Evolutionary conservation across 1,140 invertebrate species (phyloP).

Genomic region (Drosophila sucinea): DNA sequence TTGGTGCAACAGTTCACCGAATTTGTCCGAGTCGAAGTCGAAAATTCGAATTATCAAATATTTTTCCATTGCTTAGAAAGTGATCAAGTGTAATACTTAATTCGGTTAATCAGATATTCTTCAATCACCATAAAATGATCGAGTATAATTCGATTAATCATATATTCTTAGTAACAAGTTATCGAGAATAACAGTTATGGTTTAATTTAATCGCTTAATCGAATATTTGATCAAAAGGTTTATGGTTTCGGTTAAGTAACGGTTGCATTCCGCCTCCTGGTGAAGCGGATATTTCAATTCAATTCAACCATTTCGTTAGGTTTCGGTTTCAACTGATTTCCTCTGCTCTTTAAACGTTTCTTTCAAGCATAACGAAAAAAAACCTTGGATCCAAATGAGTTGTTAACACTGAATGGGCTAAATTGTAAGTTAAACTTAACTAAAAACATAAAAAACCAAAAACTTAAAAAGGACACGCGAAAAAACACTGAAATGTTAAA

Average conservation of each 20-base stretch:
- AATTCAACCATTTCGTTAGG: background rate
- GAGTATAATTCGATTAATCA: too few relatives aligned
- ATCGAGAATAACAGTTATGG: too few relatives aligned
- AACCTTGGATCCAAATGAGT: constrained; percentile 57
- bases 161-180: too few relatives aligned
- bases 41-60: too few relatives aligned
- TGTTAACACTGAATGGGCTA: constrained; percentile 67
- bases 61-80: too few relatives aligned
- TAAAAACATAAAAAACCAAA: constrained; percentile 57
- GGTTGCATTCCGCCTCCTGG: background rate
- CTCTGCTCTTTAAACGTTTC: background rate
- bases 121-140: too few relatives aligned
- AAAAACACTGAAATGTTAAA: constrained; percentile 30
- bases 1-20: too few relatives aligned
- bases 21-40: too few relatives aligned
- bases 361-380: background rate
- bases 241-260: background rate
- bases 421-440: constrained; percentile 63
- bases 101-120: too few relatives aligned
- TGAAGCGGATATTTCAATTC: background rate
- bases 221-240: too few relatives aligned
- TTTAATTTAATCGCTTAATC: too few relatives aligned
- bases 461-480: constrained; percentile 30
- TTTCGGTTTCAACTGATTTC: constrained; percentile 5
- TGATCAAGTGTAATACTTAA: too few relatives aligned